Percentiles rank a stretch among this genome's conserved stretches.
phyloP scores from a whole-genome alignment of 2,797 vertebrate genomes.

The Pantherophis alleghaniensis region DNA sequence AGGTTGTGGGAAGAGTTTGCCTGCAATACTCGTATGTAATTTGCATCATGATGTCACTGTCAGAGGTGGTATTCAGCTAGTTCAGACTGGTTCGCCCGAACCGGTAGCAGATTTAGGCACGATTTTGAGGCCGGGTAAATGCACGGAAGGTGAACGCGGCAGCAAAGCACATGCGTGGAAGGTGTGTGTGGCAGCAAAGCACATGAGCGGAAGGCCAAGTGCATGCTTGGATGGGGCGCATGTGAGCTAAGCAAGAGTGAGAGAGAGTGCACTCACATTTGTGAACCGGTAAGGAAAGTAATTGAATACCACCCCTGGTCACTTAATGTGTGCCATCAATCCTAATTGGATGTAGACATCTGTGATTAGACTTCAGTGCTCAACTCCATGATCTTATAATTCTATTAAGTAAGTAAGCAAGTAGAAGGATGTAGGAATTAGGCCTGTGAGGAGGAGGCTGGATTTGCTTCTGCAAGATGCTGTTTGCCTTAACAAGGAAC shows the following conservation, averaged over 20 bases:
- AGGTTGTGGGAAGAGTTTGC: neutral
- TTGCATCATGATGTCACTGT: neutral
- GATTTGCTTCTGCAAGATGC: neutral
- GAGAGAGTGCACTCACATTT: too few relatives aligned
- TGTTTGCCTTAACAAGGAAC: neutral
- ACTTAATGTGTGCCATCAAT: neutral
- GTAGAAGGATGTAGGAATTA: neutral
- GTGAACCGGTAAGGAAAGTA: too few relatives aligned
- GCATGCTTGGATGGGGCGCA: rapidly evolving
- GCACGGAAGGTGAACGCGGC: too few relatives aligned
- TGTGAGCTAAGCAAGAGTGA: too few relatives aligned
- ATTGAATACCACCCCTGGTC: neutral
- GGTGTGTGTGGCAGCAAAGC: too few relatives aligned
- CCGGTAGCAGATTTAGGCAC: too few relatives aligned
- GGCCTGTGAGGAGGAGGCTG: neutral
- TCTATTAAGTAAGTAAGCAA: neutral
- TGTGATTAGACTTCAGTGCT: neutral
- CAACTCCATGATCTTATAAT: neutral
- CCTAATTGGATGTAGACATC: neutral
- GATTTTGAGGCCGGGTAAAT: too few relatives aligned
- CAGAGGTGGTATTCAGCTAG: too few relatives aligned
- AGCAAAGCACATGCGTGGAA: too few relatives aligned
- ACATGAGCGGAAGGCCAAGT: too few relatives aligned
- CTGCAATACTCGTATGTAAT: neutral
- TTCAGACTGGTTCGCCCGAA: too few relatives aligned